Evolutionary conservation across 2,797 vertebrate species (phyloP), one percentile per base, ranked within the genome.

Genomic region (Melanotaenia parkinsoni): DNA sequence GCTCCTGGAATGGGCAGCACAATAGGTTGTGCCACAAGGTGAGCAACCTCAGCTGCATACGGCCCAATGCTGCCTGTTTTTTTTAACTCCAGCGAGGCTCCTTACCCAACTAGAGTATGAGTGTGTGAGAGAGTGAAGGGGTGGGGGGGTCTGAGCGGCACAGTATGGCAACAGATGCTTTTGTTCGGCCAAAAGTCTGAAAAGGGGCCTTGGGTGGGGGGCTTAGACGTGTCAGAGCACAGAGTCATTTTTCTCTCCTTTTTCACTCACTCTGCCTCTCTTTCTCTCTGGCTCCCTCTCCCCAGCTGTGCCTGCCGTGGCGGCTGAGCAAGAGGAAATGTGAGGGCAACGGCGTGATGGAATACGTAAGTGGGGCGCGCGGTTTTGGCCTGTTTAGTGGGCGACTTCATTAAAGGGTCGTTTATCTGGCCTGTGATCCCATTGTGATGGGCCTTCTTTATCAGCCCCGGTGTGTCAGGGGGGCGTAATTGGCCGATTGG

Each of bases 141-240:
- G 18, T 14, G 16, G 82, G 91, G 90, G 92, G 86, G 88, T 83
- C 84, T 96, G 96, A 98, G 96, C 96, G 95, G 95, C 97, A 95
- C 98, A 99, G 98, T 99, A 98, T 99, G 97, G 98, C 97, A 98
- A 99, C 98, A 99, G 98, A 99, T 99, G 98, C 98, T 99, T 99
- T 99, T 98, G 97, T 99, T 98, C 95, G 92, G 94, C 96, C 91
- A 95, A 96, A 97, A 96, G 96, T 96, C 96, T 98, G 94, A 96
- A 96, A 96, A 47, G 93, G 89, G 89, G 90, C 91, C 85, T 89
- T 89, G 87, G 89, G 82, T 73, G 67, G 88, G 87, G 89, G 87
- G 90, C 90, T 90, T 81, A 89, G 91, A 88, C 62, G 85, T 90
- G 84, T 90, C 91, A 93, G 89, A 89, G 88, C 84, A 80, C 85